These are phyloP conservation scores for Esox lucius DNA, from an alignment of 2,797 vertebrate species.

Conservation along the genomic window DNA sequence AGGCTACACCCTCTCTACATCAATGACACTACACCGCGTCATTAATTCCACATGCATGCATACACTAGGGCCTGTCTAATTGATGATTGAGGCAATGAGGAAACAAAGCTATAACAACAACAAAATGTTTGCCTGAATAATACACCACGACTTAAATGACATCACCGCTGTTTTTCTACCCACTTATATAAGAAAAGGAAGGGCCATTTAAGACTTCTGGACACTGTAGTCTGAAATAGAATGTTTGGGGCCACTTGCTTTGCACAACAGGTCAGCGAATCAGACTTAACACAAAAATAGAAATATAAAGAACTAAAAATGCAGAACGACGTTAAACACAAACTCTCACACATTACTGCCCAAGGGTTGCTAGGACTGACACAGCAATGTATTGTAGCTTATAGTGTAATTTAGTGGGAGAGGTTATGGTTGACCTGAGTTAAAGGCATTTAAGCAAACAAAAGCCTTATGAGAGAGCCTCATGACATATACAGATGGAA, in stretches of 20 bases:
- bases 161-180: not conserved
- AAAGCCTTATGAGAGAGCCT: not conserved
- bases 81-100: not conserved
- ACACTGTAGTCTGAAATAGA: not conserved
- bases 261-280: not conserved
- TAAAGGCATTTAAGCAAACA: not conserved
- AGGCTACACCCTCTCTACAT: conserved; percentile 50
- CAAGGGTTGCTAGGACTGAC: not conserved
- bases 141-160: not conserved
- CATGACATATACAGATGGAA: not conserved
- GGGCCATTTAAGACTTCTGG: not conserved
- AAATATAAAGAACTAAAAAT: not conserved
- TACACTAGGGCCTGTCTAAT: not conserved
- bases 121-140: not conserved
- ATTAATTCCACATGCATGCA: conserved; percentile 12
- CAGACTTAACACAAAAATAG: not conserved
- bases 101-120: not conserved
- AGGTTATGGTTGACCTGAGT: not conserved
- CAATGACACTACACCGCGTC: conserved; percentile 58
- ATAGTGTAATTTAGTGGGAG: not conserved
- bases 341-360: not conserved
- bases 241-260: not conserved
- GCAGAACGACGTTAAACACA: not conserved
- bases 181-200: not conserved
- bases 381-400: not conserved